Percentiles rank a stretch among this genome's conserved stretches.
phyloP scores from a whole-genome alignment of 1,140 invertebrate species.

The Caenorhabditis tropicalis region DNA sequence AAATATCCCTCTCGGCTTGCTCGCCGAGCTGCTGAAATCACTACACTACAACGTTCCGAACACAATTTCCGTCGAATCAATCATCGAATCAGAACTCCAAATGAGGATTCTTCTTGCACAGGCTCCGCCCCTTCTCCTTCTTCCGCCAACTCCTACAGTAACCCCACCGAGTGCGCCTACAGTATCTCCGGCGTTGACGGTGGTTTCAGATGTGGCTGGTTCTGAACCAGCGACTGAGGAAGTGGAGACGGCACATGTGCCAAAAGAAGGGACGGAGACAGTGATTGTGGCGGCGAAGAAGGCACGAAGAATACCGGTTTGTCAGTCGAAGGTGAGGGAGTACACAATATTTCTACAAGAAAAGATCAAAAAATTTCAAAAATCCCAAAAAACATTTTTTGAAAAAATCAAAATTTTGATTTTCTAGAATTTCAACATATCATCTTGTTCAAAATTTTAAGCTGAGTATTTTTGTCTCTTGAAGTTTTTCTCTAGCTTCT shows the following conservation, averaged over 20 bases:
- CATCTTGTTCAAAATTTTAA: neutral
- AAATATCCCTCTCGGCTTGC: neutral
- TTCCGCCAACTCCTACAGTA: neutral
- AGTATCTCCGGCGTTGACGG: neutral
- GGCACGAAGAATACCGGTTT: neutral
- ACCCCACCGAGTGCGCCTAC: neutral
- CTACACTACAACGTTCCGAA: neutral
- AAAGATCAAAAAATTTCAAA: too few relatives aligned
- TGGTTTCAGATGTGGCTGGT: neutral
- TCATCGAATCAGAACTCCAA: neutral
- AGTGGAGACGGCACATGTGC: neutral
- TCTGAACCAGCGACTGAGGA: neutral
- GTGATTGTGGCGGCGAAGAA: neutral
- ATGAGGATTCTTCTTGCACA: too few relatives aligned
- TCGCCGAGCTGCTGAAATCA: neutral
- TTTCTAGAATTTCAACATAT: neutral
- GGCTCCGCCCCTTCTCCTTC: neutral
- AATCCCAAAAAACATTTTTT: too few relatives aligned
- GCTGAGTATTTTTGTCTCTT: too few relatives aligned
- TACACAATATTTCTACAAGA: neutral
- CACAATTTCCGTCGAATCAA: neutral
- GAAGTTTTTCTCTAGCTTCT: too few relatives aligned
- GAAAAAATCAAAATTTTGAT: too few relatives aligned
- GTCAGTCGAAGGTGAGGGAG: neutral
- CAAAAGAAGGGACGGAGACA: too few relatives aligned